Evolutionary conservation across 1,140 invertebrate species (phyloP).

Genomic region (Diabrotica undecimpunctata): DNA sequence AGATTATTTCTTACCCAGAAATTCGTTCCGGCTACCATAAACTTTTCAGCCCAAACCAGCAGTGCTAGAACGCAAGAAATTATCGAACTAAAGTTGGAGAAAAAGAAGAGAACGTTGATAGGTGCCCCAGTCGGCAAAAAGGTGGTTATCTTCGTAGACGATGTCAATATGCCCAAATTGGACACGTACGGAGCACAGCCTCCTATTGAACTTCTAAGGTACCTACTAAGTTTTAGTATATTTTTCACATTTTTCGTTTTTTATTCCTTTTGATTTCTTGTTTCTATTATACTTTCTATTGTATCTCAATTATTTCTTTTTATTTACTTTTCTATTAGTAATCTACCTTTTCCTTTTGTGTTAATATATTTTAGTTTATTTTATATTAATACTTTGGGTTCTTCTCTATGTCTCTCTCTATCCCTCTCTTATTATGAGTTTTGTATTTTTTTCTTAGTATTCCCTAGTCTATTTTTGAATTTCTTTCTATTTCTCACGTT

Average conservation of each 20-base stretch:
- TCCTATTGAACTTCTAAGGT: conserved; percentile 82
- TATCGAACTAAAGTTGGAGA: conserved; percentile 76
- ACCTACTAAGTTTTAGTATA: conserved; percentile 9
- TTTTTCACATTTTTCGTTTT: neutral
- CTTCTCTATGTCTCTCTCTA: too few species aligned
- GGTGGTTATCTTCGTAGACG: conserved; percentile 84
- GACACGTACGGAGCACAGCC: conserved; percentile 86
- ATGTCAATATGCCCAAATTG: conserved; percentile 85
- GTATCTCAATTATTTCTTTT: too few species aligned
- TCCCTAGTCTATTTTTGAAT: too few species aligned
- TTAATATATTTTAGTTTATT: too few species aligned
- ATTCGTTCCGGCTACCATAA: conserved; percentile 73
- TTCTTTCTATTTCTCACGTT: too few species aligned
- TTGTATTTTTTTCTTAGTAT: too few species aligned
- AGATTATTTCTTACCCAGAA: conserved; percentile 57
- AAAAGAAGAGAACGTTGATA: conserved; percentile 73
- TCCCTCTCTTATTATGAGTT: too few species aligned
- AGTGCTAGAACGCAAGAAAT: conserved; percentile 77
- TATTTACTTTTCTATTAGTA: too few species aligned
- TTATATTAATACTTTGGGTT: too few species aligned
- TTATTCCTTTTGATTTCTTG: neutral
- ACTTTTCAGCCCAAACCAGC: conserved; percentile 86
- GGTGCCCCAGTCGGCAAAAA: conserved; percentile 82
- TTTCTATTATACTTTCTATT: too few species aligned
- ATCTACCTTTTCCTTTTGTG: too few species aligned